Base-by-base conservation (phyloP, 2,888 invertebrate species). In the Luperina testacea region DNA sequence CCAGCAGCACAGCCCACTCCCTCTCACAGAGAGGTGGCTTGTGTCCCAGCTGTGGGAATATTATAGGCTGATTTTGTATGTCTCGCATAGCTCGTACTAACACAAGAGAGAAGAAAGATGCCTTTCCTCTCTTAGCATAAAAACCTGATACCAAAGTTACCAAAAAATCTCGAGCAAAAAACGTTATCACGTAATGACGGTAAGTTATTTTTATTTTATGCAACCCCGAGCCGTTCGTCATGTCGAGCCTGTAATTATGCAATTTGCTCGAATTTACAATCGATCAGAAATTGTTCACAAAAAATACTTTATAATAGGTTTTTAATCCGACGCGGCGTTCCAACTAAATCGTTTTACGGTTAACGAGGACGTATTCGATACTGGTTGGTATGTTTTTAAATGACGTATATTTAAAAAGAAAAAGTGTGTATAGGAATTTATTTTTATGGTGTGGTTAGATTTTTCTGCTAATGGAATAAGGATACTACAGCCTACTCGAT, bases 221-320 rank as follows among this genome's bases (percentile, higher is more conserved):
- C 85, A 87, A 87, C 76, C 83, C 81, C 82, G 32, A 78, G 80
- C 63, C 77, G 81, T 87, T 27, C 69, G 80, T 88, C 89, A 84
- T 77, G 70, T 68, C 76, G 81, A 85, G 78, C 91, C 90, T 69
- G 64, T 90, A 90, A 94, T 93, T 92, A 94, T 89, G 92, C 92
- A 91, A 93, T 93, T 91, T 90, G 86, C 85, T 84, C 87, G 88
- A 92, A 91, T 92, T 92, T 89, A 92, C 91, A 88, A 90, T 89
- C 90, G 88, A 85, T 90, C 90, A 87, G 90, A 90, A 88, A 83
- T 88, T 85, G 85, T 88, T 87, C 87, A 91, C 90, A 90, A 91
- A 92, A 92, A 92, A 93, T 92, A 78, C 86, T 89, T 82, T 79
- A 88, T 94, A 92, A 94, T 94, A 92, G 90, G 80, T 90, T 92